Percentiles rank a stretch among this genome's conserved stretches.
Conservation (phyloP, 2,888 invertebrate genomes). For the Ormyrus pomaceus region DNA sequence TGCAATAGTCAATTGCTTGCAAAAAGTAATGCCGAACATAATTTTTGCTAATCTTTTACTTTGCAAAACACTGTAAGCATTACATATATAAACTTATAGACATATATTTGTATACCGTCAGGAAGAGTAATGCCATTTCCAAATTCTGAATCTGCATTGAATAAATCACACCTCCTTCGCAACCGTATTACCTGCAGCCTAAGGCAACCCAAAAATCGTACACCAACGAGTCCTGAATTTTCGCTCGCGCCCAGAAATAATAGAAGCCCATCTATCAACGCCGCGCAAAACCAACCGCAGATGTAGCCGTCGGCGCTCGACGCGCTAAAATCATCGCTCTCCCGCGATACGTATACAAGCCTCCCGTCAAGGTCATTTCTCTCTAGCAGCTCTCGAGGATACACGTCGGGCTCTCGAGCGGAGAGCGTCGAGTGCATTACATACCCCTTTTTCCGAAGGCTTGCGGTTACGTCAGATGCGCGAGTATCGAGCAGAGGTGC, state of each 20-base stretch:
- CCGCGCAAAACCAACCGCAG: conserved; percentile 22
- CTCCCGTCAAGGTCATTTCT: conserved; percentile 21
- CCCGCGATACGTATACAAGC: neutral
- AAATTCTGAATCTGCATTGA: neutral
- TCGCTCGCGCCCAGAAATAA: neutral
- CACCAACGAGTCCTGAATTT: neutral
- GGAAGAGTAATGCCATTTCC: neutral
- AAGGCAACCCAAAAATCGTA: neutral
- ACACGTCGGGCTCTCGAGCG: too few species aligned
- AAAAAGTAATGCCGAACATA: too few species aligned
- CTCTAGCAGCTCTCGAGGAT: neutral
- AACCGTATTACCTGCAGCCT: neutral
- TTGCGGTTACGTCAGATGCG: conserved; percentile 42
- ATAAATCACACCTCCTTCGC: conserved; percentile 2
- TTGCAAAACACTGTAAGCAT: too few species aligned
- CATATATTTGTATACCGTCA: too few species aligned
- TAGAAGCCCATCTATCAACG: neutral
- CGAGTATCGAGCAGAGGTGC: neutral
- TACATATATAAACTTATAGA: too few species aligned
- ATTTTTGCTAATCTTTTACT: too few species aligned
- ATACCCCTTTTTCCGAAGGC: conserved; percentile 13
- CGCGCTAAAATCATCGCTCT: conserved; percentile 8
- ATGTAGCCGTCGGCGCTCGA: neutral
- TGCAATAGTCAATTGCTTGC: too few species aligned
- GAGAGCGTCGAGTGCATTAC: too few species aligned